Evolutionary conservation across 2,797 vertebrate genomes (phyloP), one percentile per base, ranked within the genome.

Genomic region (Helostoma temminkii): DNA sequence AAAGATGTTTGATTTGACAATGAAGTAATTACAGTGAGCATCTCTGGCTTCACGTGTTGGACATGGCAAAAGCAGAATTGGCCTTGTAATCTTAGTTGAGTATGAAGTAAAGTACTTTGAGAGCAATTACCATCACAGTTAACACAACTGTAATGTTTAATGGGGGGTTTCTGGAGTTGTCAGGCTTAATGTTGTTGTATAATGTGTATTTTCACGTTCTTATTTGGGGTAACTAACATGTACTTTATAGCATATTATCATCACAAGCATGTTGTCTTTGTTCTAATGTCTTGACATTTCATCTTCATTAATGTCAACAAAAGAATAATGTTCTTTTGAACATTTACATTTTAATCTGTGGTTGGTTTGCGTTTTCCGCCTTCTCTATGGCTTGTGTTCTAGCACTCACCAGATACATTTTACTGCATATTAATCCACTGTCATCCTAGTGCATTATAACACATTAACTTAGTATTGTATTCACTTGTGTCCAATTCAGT

Each of bases 181-280:
- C 50, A 52, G 8, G 1, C 2, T n/a, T n/a, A n/a, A n/a, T n/a
- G n/a, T n/a, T n/a, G n/a, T n/a, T 54, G 2, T 16, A 0, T 15
- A 42, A 3, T 41, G 55, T 22, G 2, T 41, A 0, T 2, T 64
- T 58, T 77, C 21, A 53, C 18, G 67, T 72, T 81, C 22, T 9
- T 16, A 18, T 59, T 69, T 32, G 7, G 30, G 26, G n/a, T 10
- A 5, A 39, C 11, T 18, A 25, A 15, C 59, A 34, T 14, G 6
- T 9, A 1, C 1, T 37, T 37, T 37, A 37, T 41, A 16, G 15
- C 6, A 36, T 34, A 10, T 22, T 36, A 39, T n/a, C 11, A 9
- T 25, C 8, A 14, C 9, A 14, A 11, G 6, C 11, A 30, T 54
- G 6, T 47, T 32, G 3, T 50, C 0, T 0, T 9, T 50, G 18